Base-by-base conservation (phyloP, 2,797 vertebrate species). In the Benthosema pterotum region DNA sequence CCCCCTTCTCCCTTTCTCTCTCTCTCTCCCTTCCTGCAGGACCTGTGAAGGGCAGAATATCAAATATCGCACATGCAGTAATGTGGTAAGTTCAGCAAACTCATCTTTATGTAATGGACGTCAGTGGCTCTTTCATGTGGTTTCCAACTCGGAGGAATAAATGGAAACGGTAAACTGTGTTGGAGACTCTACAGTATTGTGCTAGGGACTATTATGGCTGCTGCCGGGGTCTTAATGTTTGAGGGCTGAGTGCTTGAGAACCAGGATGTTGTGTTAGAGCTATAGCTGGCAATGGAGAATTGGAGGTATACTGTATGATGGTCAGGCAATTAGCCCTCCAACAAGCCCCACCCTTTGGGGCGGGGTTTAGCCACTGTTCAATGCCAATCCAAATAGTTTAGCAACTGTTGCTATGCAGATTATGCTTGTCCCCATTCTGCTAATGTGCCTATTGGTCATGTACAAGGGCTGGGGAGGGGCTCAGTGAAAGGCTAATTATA, bases 11-110 rank as follows among this genome's bases (percentile, higher is more conserved):
- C 43, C 43, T n/a, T 13, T n/a, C 43, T 22, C 17, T 65, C 66
- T 15, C n/a, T 43, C 56, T 47, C 53, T n/a, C 17, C 75, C 60
- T 75, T 2, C 69, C 74, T 72, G 42, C 88, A 98, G 97, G 93
- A 96, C 87, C 79, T 99, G 97, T 53, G 97, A 98, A 84, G 97
- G 97, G 64, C 94, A 94, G 87, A 99, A 98, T 91, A 98, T 99
- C 80, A 95, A 96, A 66, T 99, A 99, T 81, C 94, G 94, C 85
- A 98, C 97, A 3, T 99, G 97, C 92, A 97, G 96, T 90, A 99
- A 97, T 69, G 95, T 97, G 95, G 97, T 98, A 93, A 94, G 97
- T 93, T 72, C 46, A 62, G 60, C 63, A 57, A 69, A 60, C 57
- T 80, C 61, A 64, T 79, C 63, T 80, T 76, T 67, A 69, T 80